phyloP scores from a whole-genome alignment of 2,888 invertebrate genomes.

The Heliothis peltigera region DNA sequence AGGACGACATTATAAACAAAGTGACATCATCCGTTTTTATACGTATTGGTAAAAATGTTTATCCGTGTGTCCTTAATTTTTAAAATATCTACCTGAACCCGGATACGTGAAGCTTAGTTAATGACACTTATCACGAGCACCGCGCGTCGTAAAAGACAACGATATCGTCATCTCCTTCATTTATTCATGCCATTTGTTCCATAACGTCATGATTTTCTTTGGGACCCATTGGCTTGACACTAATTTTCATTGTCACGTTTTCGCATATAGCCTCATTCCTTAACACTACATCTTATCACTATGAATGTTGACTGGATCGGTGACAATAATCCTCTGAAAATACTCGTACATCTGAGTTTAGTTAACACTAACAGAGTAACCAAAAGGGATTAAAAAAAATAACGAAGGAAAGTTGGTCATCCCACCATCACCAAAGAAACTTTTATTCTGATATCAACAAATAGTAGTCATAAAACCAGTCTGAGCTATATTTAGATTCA shows the following conservation, averaged over 20 bases:
- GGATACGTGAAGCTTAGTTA: conserved; percentile 25
- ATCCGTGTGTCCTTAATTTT: neutral
- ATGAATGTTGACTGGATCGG: too few species aligned
- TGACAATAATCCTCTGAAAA: too few species aligned
- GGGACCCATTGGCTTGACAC: neutral
- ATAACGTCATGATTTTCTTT: conserved; percentile 31
- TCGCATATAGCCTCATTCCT: too few species aligned
- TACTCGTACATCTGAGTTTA: too few species aligned
- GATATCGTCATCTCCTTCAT: conserved; percentile 41
- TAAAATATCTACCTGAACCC: neutral
- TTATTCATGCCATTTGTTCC: conserved; percentile 14
- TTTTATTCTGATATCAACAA: too few species aligned
- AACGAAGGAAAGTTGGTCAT: too few species aligned
- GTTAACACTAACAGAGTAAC: too few species aligned
- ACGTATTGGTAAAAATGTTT: neutral
- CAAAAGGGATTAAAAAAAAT: too few species aligned
- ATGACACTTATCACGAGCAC: conserved; percentile 43
- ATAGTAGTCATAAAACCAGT: neutral
- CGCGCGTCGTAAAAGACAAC: conserved; percentile 35
- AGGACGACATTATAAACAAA: neutral
- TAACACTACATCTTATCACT: too few species aligned
- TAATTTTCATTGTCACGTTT: too few species aligned
- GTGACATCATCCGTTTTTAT: neutral
- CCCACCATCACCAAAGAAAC: neutral
- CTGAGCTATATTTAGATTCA: neutral